A percentile compares a stretch with the other conserved stretches of the same genome.
These are phyloP conservation scores for Pantherophis guttatus DNA, from an alignment of 2,113 vertebrate species.

Conservation along the genomic window DNA sequence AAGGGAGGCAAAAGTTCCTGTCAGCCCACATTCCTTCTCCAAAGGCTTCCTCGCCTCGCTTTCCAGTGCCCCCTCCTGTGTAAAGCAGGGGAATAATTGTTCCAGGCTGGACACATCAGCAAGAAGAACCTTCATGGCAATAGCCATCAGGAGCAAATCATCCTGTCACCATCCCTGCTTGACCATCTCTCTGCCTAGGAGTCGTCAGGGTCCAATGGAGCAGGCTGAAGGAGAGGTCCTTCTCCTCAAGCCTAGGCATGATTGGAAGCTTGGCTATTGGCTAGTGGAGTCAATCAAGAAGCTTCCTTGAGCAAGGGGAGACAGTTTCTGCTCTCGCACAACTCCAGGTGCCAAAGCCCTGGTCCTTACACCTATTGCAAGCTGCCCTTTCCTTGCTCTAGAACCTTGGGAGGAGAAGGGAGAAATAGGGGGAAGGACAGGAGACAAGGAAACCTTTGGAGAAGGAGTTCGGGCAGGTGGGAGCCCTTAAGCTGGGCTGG, in stretches of 20 bases:
- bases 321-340: not conserved
- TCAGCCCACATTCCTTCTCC: not conserved
- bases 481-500: not conserved
- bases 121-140: not conserved
- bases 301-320: not conserved
- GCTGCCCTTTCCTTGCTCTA: not conserved
- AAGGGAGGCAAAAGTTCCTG: not conserved
- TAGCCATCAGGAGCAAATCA: not conserved
- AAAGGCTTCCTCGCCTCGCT: not conserved
- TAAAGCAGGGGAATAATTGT: not conserved
- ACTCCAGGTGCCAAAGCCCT: not conserved
- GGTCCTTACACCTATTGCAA: not conserved
- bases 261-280: not conserved
- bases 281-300: not conserved
- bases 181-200: not conserved
- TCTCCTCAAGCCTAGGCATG: not conserved
- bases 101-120: not conserved
- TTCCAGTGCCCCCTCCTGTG: not conserved
- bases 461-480: too few species aligned
- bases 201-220: not conserved
- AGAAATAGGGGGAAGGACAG: not conserved
- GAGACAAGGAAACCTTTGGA: not conserved
- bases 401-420: not conserved
- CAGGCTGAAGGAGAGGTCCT: not conserved
- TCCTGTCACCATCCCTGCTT: not conserved